Conservation (phyloP, 2,888 invertebrate species). For the Kuschelorhynchus macadamiae region DNA sequence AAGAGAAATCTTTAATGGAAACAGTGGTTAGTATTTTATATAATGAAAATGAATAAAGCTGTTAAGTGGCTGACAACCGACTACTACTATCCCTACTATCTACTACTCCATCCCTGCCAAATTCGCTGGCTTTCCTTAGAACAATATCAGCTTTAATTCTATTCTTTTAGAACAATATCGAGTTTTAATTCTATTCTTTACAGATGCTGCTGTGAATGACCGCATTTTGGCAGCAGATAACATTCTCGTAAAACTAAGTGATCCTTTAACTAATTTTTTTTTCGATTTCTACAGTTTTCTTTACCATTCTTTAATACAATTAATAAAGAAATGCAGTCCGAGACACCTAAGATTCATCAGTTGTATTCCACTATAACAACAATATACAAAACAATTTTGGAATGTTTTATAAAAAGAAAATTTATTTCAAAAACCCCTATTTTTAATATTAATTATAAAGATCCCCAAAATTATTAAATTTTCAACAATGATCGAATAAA, state of each 20-base stretch:
- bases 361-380: neutral
- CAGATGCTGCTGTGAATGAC: neutral
- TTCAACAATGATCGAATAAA: too few species aligned
- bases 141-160: neutral
- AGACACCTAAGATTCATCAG: neutral
- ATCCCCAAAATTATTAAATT: too few species aligned
- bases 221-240: neutral
- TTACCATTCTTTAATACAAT: neutral
- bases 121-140: conserved; percentile 3
- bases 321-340: conserved; percentile 3
- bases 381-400: neutral
- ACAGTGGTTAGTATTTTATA: too few species aligned
- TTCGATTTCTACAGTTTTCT: conserved; percentile 1
- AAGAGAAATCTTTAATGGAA: too few species aligned
- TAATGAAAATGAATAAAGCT: too few species aligned
- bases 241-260: neutral
- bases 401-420: conserved; percentile 8
- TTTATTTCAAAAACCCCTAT: too few species aligned
- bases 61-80: too few species aligned
- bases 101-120: neutral
- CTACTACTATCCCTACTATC: too few species aligned
- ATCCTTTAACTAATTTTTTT: conserved; percentile 3
- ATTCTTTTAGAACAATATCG: conserved; percentile 7
- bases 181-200: conserved; percentile 5
- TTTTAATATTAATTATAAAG: too few species aligned